These are phyloP conservation scores for Choloepus didactylus DNA, from an alignment of 2,797 vertebrate species.

Conservation along the genomic window DNA sequence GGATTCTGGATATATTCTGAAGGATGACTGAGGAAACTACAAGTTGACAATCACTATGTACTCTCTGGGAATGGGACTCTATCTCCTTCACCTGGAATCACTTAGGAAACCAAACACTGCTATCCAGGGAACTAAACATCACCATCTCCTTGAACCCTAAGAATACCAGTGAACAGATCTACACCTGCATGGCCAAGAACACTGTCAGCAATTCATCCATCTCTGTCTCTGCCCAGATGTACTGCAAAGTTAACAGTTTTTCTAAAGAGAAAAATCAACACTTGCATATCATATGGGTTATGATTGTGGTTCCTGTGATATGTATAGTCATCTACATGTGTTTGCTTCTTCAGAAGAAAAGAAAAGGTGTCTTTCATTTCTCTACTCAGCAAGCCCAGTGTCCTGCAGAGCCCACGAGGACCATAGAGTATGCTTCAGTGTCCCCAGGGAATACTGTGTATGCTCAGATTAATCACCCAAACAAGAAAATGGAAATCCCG, in stretches of 20 bases:
- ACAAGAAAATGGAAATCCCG: neutral
- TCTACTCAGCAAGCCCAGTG: neutral
- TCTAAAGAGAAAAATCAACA: neutral
- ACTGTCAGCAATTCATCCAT: slow-evolving; percentile 38
- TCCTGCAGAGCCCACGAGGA: neutral
- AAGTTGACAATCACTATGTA: neutral
- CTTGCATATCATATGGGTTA: neutral
- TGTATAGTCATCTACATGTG: neutral
- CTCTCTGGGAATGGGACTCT: neutral
- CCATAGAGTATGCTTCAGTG: neutral
- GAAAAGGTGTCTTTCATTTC: neutral
- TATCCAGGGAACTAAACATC: slow-evolving; percentile 45
- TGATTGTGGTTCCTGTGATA: fast-evolving
- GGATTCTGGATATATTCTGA: no score
- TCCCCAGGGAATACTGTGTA: slow-evolving; percentile 74
- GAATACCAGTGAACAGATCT: slow-evolving; percentile 36
- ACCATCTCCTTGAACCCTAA: slow-evolving; percentile 62
- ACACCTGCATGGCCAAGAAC: slow-evolving; percentile 78
- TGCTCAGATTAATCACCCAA: slow-evolving; percentile 58
- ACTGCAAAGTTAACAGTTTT: slow-evolving; percentile 76
- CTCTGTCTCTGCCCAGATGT: slow-evolving; percentile 59
- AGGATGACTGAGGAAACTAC: slow-evolving; percentile 70
- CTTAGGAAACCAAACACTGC: neutral
- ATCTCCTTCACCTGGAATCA: slow-evolving; percentile 52
- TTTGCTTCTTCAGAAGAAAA: neutral